These are phyloP conservation scores for Trinorchestia longiramus DNA, from an alignment of 1,140 invertebrate species.

Conservation along the genomic window DNA sequence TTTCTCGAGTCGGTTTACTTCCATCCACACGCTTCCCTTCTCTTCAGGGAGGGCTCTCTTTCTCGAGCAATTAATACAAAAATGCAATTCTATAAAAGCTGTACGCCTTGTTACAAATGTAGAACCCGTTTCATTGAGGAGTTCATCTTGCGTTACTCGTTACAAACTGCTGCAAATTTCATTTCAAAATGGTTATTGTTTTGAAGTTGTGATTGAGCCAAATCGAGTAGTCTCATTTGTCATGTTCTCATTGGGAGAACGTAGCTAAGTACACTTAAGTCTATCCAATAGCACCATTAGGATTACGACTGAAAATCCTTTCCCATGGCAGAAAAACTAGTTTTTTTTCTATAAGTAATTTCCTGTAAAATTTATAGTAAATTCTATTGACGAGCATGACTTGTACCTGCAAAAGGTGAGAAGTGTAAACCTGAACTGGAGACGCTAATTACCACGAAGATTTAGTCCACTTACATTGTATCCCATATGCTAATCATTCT, in stretches of 20 bases:
- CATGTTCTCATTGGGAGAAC: not conserved
- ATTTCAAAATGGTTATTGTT: not conserved
- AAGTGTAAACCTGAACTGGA: not conserved
- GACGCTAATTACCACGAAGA: not conserved
- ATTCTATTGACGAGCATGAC: not conserved
- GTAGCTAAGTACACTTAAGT: slow-evolving; percentile 20
- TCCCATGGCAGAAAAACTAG: not conserved
- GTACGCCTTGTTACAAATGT: not conserved
- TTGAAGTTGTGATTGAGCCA: not conserved
- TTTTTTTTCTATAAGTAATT: not conserved
- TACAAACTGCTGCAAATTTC: not conserved
- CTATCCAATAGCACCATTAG: slow-evolving; percentile 46
- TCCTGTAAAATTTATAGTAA: not conserved
- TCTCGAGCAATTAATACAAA: too few relatives aligned
- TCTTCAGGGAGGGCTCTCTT: not conserved
- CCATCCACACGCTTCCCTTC: not conserved
- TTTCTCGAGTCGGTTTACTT: too few relatives aligned
- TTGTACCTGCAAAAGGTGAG: not conserved
- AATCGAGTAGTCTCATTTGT: not conserved
- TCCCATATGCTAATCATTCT: not conserved
- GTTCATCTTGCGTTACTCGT: not conserved
- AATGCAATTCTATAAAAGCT: not conserved
- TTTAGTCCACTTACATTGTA: not conserved
- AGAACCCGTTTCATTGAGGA: not conserved
- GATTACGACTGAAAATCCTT: slow-evolving; percentile 24